Conservation (phyloP, 2,888 invertebrate genomes). For the Ramazzottius varieornatus region DNA sequence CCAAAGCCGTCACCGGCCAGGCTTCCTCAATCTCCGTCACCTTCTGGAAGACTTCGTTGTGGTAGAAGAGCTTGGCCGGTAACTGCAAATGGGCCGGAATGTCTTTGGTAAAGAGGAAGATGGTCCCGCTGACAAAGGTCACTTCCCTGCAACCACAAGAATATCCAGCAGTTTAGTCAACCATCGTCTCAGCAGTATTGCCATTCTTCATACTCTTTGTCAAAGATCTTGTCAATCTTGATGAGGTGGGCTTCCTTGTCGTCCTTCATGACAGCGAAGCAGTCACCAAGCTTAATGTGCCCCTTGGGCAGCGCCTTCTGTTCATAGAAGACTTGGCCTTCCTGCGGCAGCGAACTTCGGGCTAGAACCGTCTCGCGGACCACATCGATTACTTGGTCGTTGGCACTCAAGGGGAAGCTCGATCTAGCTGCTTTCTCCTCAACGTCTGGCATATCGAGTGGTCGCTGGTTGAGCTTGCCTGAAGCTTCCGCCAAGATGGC, state of each 20-base stretch:
- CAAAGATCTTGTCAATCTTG: neutral
- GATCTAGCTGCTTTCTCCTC: too few species aligned
- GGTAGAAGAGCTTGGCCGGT: slow-evolving; percentile 41
- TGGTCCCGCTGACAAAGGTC: slow-evolving; percentile 73
- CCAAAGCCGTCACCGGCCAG: slow-evolving; percentile 62
- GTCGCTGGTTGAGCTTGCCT: too few species aligned
- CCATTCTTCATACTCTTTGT: neutral
- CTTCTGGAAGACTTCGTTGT: slow-evolving; percentile 70
- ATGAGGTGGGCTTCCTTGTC: neutral
- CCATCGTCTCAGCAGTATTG: too few species aligned
- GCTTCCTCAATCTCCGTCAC: slow-evolving; percentile 73
- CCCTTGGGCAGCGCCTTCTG: neutral
- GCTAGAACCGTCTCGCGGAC: neutral
- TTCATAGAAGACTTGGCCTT: neutral
- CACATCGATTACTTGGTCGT: neutral
- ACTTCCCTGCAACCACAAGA: slow-evolving; percentile 38
- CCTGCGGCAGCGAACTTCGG: neutral
- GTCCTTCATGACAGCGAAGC: neutral
- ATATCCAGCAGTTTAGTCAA: too few species aligned
- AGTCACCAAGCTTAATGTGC: neutral
- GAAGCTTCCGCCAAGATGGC: too few species aligned
- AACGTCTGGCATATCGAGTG: too few species aligned
- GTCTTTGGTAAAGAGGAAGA: slow-evolving; percentile 47
- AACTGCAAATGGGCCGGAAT: slow-evolving; percentile 2
- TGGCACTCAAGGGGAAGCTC: neutral